Conservation (phyloP, 2,888 invertebrate species). For the Drosophila subquinaria region DNA sequence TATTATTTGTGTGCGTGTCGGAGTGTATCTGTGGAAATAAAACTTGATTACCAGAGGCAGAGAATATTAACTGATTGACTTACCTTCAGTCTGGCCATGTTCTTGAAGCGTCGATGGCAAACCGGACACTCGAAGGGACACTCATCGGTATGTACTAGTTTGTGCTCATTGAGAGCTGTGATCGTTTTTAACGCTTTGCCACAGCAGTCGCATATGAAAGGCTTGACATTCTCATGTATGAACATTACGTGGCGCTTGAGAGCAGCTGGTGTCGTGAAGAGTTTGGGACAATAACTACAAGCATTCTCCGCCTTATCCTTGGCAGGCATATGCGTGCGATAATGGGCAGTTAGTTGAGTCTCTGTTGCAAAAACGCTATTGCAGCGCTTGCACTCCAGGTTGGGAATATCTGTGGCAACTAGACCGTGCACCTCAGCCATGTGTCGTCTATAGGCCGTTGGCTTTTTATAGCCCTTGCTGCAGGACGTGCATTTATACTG, state of each 20-base stretch:
- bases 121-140: conserved; percentile 86
- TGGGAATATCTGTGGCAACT: conserved; percentile 40
- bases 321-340: conserved; percentile 66
- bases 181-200: conserved; percentile 86
- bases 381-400: conserved; percentile 60
- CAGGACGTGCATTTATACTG: conserved; percentile 53
- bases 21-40: conserved; percentile 81
- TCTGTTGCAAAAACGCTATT: conserved; percentile 51
- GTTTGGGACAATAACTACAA: conserved; percentile 74
- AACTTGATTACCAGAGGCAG: neutral
- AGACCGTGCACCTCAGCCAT: conserved; percentile 62
- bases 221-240: conserved; percentile 84
- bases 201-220: conserved; percentile 86
- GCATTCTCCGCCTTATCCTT: conserved; percentile 59
- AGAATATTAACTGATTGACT: too few species aligned
- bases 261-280: conserved; percentile 69
- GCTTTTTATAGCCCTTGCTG: conserved; percentile 53
- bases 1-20: conserved; percentile 85
- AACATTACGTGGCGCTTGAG: conserved; percentile 78
- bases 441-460: conserved; percentile 60
- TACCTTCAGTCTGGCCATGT: conserved; percentile 82
- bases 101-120: conserved; percentile 84
- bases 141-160: conserved; percentile 86
- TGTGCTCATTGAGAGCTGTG: conserved; percentile 86
- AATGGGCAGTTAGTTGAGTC: conserved; percentile 55